Percentiles rank a stretch among this genome's conserved stretches.
Evolutionary conservation across 2,888 invertebrate genomes (phyloP).

Genomic region (Drosophila maculinotata): DNA sequence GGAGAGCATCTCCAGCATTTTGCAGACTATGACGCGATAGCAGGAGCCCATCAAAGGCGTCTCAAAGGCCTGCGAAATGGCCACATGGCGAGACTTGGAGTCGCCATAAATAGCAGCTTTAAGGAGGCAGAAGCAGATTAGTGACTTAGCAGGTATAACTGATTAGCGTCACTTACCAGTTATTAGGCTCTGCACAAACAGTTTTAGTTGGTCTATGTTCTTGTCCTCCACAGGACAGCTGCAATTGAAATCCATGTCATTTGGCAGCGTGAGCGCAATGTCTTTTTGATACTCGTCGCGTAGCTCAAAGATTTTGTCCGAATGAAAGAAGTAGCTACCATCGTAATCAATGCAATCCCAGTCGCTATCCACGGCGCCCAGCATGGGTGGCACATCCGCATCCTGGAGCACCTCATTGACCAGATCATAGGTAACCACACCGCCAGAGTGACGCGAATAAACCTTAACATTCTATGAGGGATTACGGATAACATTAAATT

Average conservation of each 20-base stretch:
- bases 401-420: conserved; percentile 85
- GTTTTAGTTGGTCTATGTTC: conserved; percentile 70
- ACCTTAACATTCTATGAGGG: conserved; percentile 83
- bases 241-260: conserved; percentile 73
- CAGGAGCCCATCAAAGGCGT: conserved; percentile 82
- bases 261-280: conserved; percentile 63
- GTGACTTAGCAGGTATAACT: neutral
- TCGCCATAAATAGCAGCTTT: conserved; percentile 80
- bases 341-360: conserved; percentile 84
- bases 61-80: conserved; percentile 71
- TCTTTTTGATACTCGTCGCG: conserved; percentile 84
- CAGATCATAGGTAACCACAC: conserved; percentile 82
- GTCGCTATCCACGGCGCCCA: conserved; percentile 83
- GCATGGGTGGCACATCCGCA: conserved; percentile 83
- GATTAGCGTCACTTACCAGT: conserved; percentile 58
- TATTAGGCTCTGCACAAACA: conserved; percentile 78
- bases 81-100: conserved; percentile 63
- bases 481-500: neutral
- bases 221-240: conserved; percentile 81
- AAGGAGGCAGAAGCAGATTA: neutral
- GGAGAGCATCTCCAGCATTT: conserved; percentile 83
- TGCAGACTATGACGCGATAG: conserved; percentile 81
- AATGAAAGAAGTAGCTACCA: conserved; percentile 83
- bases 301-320: conserved; percentile 83
- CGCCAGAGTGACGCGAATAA: conserved; percentile 84